phyloP scores from a whole-genome alignment of 1,140 invertebrate genomes.

The Tachypleus tridentatus region DNA sequence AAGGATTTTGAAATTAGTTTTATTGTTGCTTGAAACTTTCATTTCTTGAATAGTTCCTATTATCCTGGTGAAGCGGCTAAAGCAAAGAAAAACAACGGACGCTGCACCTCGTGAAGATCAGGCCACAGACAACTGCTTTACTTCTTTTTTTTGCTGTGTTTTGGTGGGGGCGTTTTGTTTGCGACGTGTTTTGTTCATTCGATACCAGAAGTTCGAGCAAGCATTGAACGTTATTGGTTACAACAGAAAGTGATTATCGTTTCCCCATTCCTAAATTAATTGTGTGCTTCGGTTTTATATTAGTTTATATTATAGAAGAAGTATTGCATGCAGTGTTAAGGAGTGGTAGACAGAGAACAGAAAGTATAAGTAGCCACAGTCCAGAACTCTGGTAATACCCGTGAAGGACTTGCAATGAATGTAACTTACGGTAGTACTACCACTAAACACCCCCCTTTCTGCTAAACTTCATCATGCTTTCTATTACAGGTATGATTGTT shows the following conservation, averaged over 20 bases:
- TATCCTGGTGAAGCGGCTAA: conserved; percentile 9
- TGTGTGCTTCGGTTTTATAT: neutral
- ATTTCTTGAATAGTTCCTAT: conserved; percentile 7
- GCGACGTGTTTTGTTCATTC: conserved; percentile 70
- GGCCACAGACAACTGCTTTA: conserved; percentile 7
- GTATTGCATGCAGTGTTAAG: neutral
- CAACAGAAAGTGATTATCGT: conserved; percentile 32
- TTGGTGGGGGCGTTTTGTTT: conserved; percentile 70
- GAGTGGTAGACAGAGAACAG: neutral
- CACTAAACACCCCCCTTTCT: neutral
- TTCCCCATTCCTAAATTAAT: neutral
- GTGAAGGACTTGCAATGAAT: neutral
- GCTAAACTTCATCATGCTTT: neutral
- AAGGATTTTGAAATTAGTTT: neutral
- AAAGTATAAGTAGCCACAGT: neutral
- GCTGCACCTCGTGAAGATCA: neutral
- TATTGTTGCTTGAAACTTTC: conserved; percentile 13
- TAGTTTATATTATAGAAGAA: neutral
- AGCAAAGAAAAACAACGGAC: conserved; percentile 1
- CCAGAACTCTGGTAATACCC: neutral
- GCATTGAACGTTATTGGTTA: conserved; percentile 31
- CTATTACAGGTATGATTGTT: conserved; percentile 19
- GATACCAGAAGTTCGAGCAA: conserved; percentile 62
- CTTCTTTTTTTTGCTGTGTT: conserved; percentile 29
- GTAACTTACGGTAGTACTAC: neutral